phyloP scores from a whole-genome alignment of 2,113 vertebrate species.

The Equus quagga region DNA sequence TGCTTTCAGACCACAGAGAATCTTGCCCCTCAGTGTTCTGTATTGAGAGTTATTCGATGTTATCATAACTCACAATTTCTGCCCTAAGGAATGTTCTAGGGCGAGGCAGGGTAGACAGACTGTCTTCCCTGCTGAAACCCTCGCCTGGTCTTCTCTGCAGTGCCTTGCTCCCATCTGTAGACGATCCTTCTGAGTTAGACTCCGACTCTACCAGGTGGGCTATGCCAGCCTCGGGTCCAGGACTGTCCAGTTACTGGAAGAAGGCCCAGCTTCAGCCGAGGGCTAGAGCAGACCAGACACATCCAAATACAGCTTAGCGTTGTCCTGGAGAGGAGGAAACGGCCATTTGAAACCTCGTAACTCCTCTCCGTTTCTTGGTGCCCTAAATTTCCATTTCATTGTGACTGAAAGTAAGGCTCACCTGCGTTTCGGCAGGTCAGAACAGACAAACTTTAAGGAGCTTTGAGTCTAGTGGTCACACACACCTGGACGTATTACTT shows the following conservation, averaged over 20 bases:
- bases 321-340: not conserved
- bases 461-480: not conserved
- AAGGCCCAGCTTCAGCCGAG: not conserved
- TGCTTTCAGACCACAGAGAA: not conserved
- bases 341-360: not conserved
- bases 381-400: not conserved
- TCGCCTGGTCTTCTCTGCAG: not conserved
- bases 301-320: not conserved
- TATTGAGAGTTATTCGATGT: not conserved
- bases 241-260: not conserved
- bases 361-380: not conserved
- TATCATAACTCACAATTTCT: not conserved
- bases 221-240: not conserved
- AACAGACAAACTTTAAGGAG: not conserved
- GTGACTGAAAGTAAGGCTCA: not conserved
- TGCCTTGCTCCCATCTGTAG: not conserved
- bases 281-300: not conserved
- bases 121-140: not conserved
- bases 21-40: not conserved
- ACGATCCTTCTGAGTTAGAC: not conserved
- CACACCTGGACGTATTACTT: not conserved
- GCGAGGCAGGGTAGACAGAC: not conserved
- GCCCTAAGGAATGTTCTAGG: not conserved
- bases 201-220: not conserved
- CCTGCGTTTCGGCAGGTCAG: not conserved